Base-by-base conservation (phyloP, 1,140 invertebrate species). In the Meloidogyne exigua region DNA sequence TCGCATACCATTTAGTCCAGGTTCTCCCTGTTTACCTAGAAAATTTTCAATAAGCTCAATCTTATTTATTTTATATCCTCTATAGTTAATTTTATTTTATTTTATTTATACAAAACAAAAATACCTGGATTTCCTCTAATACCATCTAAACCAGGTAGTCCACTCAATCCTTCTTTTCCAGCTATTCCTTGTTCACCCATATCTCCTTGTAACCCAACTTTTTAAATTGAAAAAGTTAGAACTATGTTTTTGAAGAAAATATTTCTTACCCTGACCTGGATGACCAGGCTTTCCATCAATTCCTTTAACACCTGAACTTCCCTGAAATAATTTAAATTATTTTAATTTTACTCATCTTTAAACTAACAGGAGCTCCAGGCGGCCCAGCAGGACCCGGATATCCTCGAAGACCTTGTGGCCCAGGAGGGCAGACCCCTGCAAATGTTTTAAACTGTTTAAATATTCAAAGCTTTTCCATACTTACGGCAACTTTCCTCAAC, bases 331-430 rank as follows among this genome's bases (percentile, higher is more conserved):
- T 39, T 4, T 39, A 12, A 28, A 62, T 69, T 21, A 42, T 44
- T 70, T 28, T 23, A 28, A 12, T 11, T 69, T 15, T n/a, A 70
- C 1, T 1, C 44, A 4, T 18, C 36, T 18, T 18, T 70, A 5
- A 18, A 9, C 36, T 44, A 0, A 70, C 68, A 4, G 62, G 23
- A 57, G 68, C 36, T 44, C 68, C 68, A 44, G 68, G 68, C 0
- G 68, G 68, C 1, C 68, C 68, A n/a, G 68, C 42, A 57, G 68
- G 68, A n/a, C 68, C 68, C 4, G 68, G 44, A 42, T 70, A 70
- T 39, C 68, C 68, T 25, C 42, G 13, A 25, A 57, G 36, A 57
- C 68, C 68, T n/a, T 44, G 68, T 15, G 68, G 68, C n/a, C 68
- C 68, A 26, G 36, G 68, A 9, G 68, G 68, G 32, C 68, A 70